These are phyloP conservation scores for Lucinisca nassula DNA, from an alignment of 2,888 invertebrate genomes.

Conservation along the genomic window DNA sequence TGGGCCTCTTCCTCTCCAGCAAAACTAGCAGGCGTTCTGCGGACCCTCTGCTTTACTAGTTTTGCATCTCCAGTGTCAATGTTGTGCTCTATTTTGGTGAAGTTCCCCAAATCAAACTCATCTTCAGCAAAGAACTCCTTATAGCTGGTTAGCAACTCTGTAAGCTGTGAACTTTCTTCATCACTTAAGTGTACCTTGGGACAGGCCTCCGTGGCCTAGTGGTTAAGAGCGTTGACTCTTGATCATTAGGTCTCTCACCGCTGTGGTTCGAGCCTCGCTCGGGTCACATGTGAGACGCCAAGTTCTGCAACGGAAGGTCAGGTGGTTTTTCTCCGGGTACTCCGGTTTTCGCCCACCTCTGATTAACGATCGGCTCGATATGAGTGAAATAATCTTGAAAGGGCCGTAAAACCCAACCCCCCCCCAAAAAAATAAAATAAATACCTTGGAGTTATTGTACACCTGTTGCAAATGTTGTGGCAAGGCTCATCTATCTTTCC, in stretches of 20 bases:
- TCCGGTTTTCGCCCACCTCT: no score
- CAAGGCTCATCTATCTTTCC: not conserved
- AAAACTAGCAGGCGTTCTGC: conserved; percentile 49
- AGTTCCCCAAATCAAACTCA: conserved; percentile 26
- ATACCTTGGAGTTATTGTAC: not conserved
- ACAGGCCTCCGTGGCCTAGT: no score
- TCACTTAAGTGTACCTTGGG: not conserved
- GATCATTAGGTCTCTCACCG: no score
- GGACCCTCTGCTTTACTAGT: conserved; percentile 52
- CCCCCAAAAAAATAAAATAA: no score
- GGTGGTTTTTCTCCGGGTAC: no score
- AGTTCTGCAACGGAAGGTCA: no score
- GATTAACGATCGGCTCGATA: no score
- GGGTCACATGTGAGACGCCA: no score
- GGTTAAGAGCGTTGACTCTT: no score
- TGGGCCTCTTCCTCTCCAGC: conserved; percentile 52
- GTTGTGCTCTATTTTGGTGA: not conserved
- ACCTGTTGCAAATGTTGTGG: conserved; percentile 21
- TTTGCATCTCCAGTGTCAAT: conserved; percentile 37
- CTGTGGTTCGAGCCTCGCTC: no score
- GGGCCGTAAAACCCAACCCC: no score
- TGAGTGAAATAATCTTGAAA: no score
- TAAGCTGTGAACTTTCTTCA: conserved; percentile 15
- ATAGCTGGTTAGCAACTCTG: not conserved
- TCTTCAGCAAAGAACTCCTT: conserved; percentile 10